Evolutionary conservation across 2,888 invertebrate species (phyloP).

Genomic region (Neoascia interrupta): DNA sequence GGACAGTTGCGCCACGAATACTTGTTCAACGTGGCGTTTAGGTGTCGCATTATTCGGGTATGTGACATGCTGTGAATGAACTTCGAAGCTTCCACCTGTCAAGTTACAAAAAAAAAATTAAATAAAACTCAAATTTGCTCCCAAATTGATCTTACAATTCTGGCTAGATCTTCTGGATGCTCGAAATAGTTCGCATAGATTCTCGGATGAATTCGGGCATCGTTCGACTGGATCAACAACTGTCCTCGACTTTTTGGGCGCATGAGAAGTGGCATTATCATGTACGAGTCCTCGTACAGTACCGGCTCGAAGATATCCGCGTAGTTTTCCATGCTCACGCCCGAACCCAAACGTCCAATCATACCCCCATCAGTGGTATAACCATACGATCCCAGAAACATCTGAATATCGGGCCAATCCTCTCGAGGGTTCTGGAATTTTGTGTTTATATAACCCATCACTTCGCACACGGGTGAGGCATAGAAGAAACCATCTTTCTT

Average conservation of each 20-base stretch:
- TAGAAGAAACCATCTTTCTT: constrained; percentile 85
- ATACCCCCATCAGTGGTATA: constrained; percentile 90
- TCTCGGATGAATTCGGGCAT: constrained; percentile 87
- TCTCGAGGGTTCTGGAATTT: constrained; percentile 84
- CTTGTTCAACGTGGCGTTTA: constrained; percentile 84
- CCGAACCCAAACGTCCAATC: constrained; percentile 85
- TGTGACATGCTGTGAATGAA: constrained; percentile 83
- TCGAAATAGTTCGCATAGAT: constrained; percentile 93
- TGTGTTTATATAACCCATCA: constrained; percentile 88
- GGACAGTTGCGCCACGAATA: constrained; percentile 85
- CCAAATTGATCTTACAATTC: constrained; percentile 82
- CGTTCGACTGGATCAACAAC: constrained; percentile 84
- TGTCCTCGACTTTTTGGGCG: constrained; percentile 87
- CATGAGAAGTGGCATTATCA: constrained; percentile 85
- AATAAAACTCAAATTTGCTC: not conserved
- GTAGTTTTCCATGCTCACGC: constrained; percentile 85
- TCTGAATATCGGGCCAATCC: constrained; percentile 90
- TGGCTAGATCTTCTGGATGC: constrained; percentile 85
- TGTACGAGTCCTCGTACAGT: constrained; percentile 85
- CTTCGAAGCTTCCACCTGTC: constrained; percentile 87
- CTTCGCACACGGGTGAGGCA: constrained; percentile 88
- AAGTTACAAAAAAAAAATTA: constrained; percentile 23
- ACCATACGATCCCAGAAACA: constrained; percentile 87
- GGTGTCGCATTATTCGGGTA: constrained; percentile 82
- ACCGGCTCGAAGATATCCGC: constrained; percentile 86